Base-by-base conservation (phyloP, 2,797 vertebrate genomes). In the Crenuchus spilurus region DNA sequence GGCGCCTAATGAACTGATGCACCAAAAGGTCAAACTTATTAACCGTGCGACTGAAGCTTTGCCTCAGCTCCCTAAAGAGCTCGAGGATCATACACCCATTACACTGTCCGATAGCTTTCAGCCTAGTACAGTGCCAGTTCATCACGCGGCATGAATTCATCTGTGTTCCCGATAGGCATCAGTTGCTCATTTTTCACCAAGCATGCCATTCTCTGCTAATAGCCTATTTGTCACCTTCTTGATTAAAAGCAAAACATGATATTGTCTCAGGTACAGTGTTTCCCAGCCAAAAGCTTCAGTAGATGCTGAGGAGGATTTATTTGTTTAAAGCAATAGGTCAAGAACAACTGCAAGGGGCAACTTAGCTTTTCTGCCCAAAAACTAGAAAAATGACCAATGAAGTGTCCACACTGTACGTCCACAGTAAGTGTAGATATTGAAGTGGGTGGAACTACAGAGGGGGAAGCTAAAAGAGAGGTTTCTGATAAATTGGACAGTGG, bases 21-120 rank as follows among this genome's bases (percentile, higher is more conserved):
- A 41, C 61, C 48, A 7, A 82, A 82, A 77, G 80, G 77, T 79
- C 68, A 82, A 61, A 79, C 71, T 75, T 77, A 82, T 82, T 82
- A 80, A 76, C 51, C 11, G 11, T 3, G 20, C 16, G 42, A 28
- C 35, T 7, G 46, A 58, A 67, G 61, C 31, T 35, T 35, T 68
- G 63, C 51, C 63, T n/a, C 3, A 1, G 51, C 70, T 72, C 44
- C 57, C 30, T 30, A n/a, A 57, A 51, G 66, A 71, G 31, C 44
- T 5, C 10, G 35, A 7, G 73, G 68, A 65, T 76, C 44, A 61
- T 8, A 24, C 26, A 7, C 26, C 62, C 31, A 33, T 57, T 42
- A 44, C 67, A 46, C 55, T 31, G 60, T 54, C 63, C 41, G 52
- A 39, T 37, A 44, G 52, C 52, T 60, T 51, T 57, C 30, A 26